Evolutionary conservation across 2,888 invertebrate genomes (phyloP).

Genomic region (Pachycephus smyrnensis): DNA sequence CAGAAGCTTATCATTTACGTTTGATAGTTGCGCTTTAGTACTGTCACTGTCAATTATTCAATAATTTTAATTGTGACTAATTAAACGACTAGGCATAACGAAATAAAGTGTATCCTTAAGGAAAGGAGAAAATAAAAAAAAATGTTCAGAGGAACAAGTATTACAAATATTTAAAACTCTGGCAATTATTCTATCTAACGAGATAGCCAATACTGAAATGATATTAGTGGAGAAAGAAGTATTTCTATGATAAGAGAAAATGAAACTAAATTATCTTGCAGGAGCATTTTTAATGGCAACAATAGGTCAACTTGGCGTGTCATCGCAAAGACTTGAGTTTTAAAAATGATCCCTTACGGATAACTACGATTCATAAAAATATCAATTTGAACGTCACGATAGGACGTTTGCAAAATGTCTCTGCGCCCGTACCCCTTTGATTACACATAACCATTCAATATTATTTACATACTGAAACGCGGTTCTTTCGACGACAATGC

Average conservation of each 20-base stretch:
- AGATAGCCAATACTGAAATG: not conserved
- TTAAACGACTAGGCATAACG: not conserved
- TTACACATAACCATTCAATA: not conserved
- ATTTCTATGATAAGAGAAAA: not conserved
- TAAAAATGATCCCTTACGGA: not conserved
- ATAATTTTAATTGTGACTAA: not conserved
- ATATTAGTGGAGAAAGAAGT: not conserved
- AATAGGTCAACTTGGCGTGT: too few species aligned
- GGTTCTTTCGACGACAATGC: not conserved
- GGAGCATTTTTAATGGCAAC: too few species aligned
- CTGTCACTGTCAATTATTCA: not conserved
- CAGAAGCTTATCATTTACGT: not conserved
- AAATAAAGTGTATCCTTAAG: not conserved
- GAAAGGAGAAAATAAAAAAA: not conserved
- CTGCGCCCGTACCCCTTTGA: not conserved
- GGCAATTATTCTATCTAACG: not conserved
- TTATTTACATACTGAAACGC: slow-evolving; percentile 3
- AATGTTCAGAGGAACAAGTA: not conserved
- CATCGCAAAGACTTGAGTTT: not conserved
- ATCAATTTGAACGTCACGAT: slow-evolving; percentile 7
- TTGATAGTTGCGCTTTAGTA: not conserved
- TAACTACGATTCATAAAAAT: slow-evolving; percentile 18
- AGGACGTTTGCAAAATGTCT: not conserved
- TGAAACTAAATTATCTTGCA: not conserved
- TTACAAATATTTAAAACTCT: not conserved